Percentiles rank a stretch among this genome's conserved stretches.
These are phyloP conservation scores for rat (Rattus norvegicus) DNA, from an alignment of 2,113 vertebrate species.

Conservation along the genomic window DNA sequence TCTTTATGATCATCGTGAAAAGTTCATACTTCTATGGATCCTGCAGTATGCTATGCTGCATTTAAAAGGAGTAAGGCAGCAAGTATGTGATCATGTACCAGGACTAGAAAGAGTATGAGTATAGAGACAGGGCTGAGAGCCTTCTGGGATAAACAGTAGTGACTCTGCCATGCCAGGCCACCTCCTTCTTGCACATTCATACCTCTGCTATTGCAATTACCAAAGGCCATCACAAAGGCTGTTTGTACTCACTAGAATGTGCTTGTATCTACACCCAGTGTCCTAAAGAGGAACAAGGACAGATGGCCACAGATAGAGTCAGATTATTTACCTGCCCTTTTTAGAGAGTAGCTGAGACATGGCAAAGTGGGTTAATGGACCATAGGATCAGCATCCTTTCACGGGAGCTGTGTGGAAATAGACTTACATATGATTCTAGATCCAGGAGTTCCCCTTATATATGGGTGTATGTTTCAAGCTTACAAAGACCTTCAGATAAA, in stretches of 20 bases:
- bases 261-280: neutral
- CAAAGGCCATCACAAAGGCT: neutral
- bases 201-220: neutral
- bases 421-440: neutral
- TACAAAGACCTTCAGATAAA: neutral
- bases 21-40: neutral
- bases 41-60: neutral
- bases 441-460: neutral
- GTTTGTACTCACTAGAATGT: neutral
- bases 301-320: neutral
- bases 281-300: neutral
- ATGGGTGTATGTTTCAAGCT: neutral
- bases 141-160: neutral
- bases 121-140: neutral
- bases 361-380: neutral
- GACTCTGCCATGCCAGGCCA: neutral
- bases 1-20: constrained; percentile 63
- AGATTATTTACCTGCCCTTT: neutral
- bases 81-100: neutral
- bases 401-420: neutral
- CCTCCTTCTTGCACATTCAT: neutral
- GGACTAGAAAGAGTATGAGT: neutral
- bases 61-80: neutral
- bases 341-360: neutral
- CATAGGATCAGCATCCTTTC: neutral